Conservation (phyloP, 2,797 vertebrate species). For the Tokudaia muenninki region DNA sequence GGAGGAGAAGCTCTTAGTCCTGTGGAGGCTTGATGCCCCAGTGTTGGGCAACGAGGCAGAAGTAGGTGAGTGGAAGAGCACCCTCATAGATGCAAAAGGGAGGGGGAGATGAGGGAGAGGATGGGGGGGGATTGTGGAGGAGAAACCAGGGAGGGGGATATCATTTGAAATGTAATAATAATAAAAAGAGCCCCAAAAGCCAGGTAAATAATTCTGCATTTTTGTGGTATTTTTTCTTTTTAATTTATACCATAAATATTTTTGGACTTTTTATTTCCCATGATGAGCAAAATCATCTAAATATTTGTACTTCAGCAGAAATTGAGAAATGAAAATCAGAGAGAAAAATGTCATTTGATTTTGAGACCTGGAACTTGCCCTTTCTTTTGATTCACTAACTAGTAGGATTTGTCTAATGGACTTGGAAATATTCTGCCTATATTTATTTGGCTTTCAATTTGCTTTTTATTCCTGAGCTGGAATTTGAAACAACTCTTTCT, state of each 20-base stretch:
- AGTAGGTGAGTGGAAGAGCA: too few species aligned
- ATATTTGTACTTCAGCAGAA: conserved; percentile 57
- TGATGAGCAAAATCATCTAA: not conserved
- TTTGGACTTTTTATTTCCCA: not conserved
- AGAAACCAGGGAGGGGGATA: not conserved
- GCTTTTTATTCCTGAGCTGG: conserved; percentile 85
- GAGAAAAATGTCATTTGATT: conserved; percentile 55
- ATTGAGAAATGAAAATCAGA: not conserved
- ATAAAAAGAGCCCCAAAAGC: conserved; percentile 1
- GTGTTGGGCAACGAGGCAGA: too few species aligned
- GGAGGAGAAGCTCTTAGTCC: too few species aligned
- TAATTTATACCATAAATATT: not conserved
- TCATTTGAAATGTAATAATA: not conserved
- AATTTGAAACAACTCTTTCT: conserved; percentile 85
- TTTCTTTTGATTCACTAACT: conserved; percentile 34
- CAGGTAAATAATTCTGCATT: not conserved
- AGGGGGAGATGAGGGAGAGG: not conserved
- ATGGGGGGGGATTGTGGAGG: not conserved
- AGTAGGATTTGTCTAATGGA: conserved; percentile 42
- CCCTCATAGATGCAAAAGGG: not conserved
- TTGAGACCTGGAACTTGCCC: not conserved
- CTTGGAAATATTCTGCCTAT: conserved; percentile 58
- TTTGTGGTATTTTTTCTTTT: not conserved
- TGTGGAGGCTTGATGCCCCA: too few species aligned
- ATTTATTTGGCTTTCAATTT: conserved; percentile 77